Conservation (phyloP, 2,113 vertebrate genomes). For the Archilochus colubris region DNA sequence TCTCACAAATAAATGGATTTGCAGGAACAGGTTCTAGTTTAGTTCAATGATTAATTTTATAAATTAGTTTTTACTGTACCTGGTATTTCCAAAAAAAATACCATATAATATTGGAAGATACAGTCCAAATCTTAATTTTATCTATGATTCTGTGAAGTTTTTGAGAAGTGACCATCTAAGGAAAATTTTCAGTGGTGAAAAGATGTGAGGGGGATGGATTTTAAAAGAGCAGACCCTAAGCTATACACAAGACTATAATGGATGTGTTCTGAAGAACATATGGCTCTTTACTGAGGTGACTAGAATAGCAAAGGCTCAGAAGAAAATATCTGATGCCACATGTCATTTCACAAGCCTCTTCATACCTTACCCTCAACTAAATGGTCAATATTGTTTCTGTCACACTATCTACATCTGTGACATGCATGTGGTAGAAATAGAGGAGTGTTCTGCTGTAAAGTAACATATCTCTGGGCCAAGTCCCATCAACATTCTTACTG, state of each 20-base stretch:
- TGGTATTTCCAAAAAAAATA: not conserved
- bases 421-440: not conserved
- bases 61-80: not conserved
- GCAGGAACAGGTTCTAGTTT: not conserved
- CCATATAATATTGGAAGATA: not conserved
- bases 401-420: not conserved
- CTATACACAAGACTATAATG: not conserved
- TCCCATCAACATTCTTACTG: not conserved
- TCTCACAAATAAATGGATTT: conserved; percentile 28
- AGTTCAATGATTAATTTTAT: not conserved
- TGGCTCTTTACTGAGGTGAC: not conserved
- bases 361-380: not conserved
- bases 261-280: not conserved
- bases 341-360: not conserved
- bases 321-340: not conserved
- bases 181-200: not conserved
- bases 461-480: not conserved
- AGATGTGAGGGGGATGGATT: not conserved
- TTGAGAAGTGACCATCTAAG: not conserved
- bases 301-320: not conserved
- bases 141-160: rapidly evolving
- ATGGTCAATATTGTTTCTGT: not conserved
- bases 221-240: not conserved
- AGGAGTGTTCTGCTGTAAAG: not conserved
- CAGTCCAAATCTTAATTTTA: not conserved